Evolutionary conservation across 2,113 vertebrate genomes (phyloP), one percentile per base, ranked within the genome.

Genomic region (Megaceryle torquata): DNA sequence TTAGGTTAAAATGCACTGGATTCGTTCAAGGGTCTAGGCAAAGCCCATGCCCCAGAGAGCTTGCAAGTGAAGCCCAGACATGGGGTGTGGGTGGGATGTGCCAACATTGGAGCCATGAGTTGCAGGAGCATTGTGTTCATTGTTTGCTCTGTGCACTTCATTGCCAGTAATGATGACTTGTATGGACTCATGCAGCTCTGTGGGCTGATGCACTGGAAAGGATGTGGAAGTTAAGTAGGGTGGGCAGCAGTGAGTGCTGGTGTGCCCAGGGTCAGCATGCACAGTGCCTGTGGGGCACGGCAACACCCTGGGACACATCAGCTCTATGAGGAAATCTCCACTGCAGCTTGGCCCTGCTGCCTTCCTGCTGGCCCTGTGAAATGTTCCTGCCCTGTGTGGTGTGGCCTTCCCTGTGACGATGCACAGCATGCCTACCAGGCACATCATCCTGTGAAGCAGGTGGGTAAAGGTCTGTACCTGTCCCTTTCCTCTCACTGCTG

Each of bases 111-210:
- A 86, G 70, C 48, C 0, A 0, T 11, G 50, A 39, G 26, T 14
- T 46, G 28, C 24, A 20, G 63, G 43, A 64, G 53, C 22, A 18
- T 29, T 1, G 0, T 51, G 60, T 14, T 53, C 14, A 10, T 19
- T 6, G 1, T 46, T 79, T 76, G 54, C 29, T 56, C 20, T 21
- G 64, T 77, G 72, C 29, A 1, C 44, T 69, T 68, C 2, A 2
- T 28, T 0, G 0, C 68, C 31, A 13, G 39, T 0, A 3, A 9
- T 0, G 8, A 75, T 43, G 50, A 59, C 43, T 14, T 0, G 0
- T 39, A 1, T 3, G 9, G n/a, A 10, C 6, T 20, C 67, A 46
- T 54, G 51, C 0, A 0, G 51, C 4, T 29, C 33, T 10, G 0
- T 1, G 35, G 53, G 50, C 44, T 44, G 65, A 28, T 35, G 51